Base-by-base conservation (phyloP, 92 coral and sea anemone genomes). In the Porites lobata region DNA sequence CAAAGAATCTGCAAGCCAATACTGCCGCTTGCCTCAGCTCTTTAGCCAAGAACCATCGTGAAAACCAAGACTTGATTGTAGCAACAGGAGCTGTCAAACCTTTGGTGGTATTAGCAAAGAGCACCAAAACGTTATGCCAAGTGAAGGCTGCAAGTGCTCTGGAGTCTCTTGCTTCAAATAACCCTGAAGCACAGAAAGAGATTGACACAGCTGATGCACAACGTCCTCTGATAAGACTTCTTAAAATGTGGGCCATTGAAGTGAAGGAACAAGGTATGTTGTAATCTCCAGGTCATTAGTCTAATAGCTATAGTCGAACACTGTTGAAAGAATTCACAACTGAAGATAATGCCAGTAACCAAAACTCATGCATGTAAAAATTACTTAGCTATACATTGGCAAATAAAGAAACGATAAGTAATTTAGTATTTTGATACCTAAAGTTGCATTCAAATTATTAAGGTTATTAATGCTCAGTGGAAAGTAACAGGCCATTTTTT, bases 81-180 rank as follows among this genome's bases (percentile, higher is more conserved):
- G 92, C 96, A 14, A 90, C 89, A 52, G 99, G 98, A 22, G 99
- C 96, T 47, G 99, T 98, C 22, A 86, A 89, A 71, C 95, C 95
- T 12, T 92, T 98, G 9, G 99, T 98, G 38, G 72, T 91, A 14
- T 92, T 96, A 72, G 94, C 95, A 29, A 87, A 93, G 70, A 92
- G 93, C 85, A 91, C 89, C 38, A 94, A 91, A 69, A 90, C 98
- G 0, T 89, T 94, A n/a, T 98, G 99, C 69, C 99, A 98, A 87
- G 99, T 98, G 84, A 98, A 98, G 72, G 99, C 99, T 7, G 99
- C 99, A 7, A 89, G 98, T 83, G 99, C 99, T 2, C 78, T 98
- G 52, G 99, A 98, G 64, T 90, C 99, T 1, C 83, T 98, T 0
- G 98, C 98, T 1, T 89, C 92, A 63, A 88, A 92, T 77, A 98